These are phyloP conservation scores for Tribolium madens DNA, from an alignment of 1,140 invertebrate species.

Conservation along the genomic window DNA sequence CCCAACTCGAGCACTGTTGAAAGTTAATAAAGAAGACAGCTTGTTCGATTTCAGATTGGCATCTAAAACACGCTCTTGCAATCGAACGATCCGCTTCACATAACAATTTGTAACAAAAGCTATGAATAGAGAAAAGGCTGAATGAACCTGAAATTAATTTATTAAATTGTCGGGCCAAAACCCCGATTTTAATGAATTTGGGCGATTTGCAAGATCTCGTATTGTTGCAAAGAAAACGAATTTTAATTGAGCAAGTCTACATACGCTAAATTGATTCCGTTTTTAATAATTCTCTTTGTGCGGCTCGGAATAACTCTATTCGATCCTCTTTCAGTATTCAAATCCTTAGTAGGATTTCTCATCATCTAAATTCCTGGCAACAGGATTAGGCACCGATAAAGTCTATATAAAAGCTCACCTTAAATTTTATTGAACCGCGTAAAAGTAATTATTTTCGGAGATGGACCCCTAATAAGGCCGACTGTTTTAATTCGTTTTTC, in stretches of 20 bases:
- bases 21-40: conserved; percentile 39
- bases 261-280: conserved; percentile 9
- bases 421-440: conserved; percentile 30
- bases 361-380: conserved; percentile 34
- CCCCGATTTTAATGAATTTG: conserved; percentile 19
- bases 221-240: conserved; percentile 14
- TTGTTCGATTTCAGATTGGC: conserved; percentile 33
- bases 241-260: conserved; percentile 24
- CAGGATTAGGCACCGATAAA: conserved; percentile 37
- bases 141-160: conserved; percentile 25
- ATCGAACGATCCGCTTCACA: conserved; percentile 13
- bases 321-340: conserved; percentile 30
- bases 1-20: neutral
- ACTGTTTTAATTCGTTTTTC: conserved; percentile 24
- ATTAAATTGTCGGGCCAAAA: conserved; percentile 4
- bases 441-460: conserved; percentile 26
- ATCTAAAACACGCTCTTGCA: conserved; percentile 35
- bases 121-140: conserved; percentile 25
- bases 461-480: neutral
- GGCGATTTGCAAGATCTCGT: neutral
- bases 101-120: conserved; percentile 32
- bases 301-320: neutral
- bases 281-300: conserved; percentile 31
- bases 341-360: conserved; percentile 25
- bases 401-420: conserved; percentile 29